phyloP scores from a whole-genome alignment of 2,113 vertebrate genomes.

The Pangasianodon hypophthalmus region DNA sequence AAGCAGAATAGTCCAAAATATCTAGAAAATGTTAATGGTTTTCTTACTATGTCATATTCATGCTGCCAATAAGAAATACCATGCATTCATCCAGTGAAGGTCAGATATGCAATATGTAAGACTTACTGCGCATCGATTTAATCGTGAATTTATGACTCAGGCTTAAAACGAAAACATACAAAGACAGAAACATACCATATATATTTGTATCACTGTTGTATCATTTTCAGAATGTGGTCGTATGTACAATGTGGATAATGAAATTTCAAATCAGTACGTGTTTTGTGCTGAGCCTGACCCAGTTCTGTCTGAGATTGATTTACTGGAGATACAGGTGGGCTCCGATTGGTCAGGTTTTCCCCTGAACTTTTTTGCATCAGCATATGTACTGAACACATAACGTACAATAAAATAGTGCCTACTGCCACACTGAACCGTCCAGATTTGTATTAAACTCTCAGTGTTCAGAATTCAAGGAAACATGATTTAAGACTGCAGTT shows the following conservation, averaged over 20 bases:
- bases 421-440: conserved; percentile 4
- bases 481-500: not conserved
- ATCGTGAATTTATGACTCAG: conserved; percentile 24
- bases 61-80: conserved; percentile 26
- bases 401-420: not conserved
- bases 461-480: not conserved
- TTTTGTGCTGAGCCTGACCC: conserved; percentile 18
- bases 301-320: conserved; percentile 40
- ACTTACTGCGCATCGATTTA: not conserved
- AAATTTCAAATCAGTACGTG: not conserved
- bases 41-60: conserved; percentile 26
- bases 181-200: conserved; percentile 20
- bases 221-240: conserved; percentile 23
- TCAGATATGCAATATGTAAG: conserved; percentile 21
- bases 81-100: conserved; percentile 18
- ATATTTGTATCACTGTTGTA: conserved; percentile 16
- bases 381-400: not conserved
- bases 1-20: conserved; percentile 25
- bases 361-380: conserved; percentile 7
- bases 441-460: not conserved
- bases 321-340: not conserved
- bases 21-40: conserved; percentile 13
- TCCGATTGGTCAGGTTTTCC: conserved; percentile 3
- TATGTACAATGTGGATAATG: not conserved
- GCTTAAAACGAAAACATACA: conserved; percentile 30